Base-by-base conservation (phyloP, 2,888 invertebrate genomes). In the Euzophera pinguis region DNA sequence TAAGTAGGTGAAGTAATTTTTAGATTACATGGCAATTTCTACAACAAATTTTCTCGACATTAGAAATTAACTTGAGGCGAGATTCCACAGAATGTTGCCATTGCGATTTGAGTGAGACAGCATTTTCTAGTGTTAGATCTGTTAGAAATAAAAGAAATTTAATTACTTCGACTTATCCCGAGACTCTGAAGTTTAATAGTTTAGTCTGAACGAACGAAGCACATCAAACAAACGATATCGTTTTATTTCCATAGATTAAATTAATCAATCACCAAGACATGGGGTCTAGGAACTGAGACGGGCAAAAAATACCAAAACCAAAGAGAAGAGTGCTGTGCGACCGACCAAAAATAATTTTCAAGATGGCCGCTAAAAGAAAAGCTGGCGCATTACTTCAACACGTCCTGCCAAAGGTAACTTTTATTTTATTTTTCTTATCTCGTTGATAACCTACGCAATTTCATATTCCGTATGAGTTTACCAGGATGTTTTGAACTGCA, bases 361-460 rank as follows among this genome's bases (percentile, higher is more conserved):
- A 85, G 78, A 94, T 94, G 94, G 94, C 94, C 65, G 94, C 94
- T 65, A 94, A 94, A 89, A 92, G 94, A 83, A 94, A 94, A 91
- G 93, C 94, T 77, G 93, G 93, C 69, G 93, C 93, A 69, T 91
- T 94, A 74, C 93, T 94, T 70, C 94, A 94, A 88, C 94, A 94
- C 84, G 91, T 91, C 67, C 79, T 91, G 71, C 90, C 91, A 78
- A 91, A 91, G 91, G 91, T 91, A 89, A 84, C 47, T 60, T 65
- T 65, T 66, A 54, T 72, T 66, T 73, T 71, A 69, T 70, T 72
- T 71, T 72, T 64, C 61, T 60, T 68, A 68, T 69, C 69, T 62
- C 58, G 62, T 65, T 69, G 66, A 71, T 73, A 65, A 59, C 63
- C 69, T 72, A 61, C 45, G 53, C 57, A 27, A 49, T 38, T 38